Evolutionary conservation across 2,113 vertebrate genomes (phyloP).

Genomic region (Plecotus auritus): DNA sequence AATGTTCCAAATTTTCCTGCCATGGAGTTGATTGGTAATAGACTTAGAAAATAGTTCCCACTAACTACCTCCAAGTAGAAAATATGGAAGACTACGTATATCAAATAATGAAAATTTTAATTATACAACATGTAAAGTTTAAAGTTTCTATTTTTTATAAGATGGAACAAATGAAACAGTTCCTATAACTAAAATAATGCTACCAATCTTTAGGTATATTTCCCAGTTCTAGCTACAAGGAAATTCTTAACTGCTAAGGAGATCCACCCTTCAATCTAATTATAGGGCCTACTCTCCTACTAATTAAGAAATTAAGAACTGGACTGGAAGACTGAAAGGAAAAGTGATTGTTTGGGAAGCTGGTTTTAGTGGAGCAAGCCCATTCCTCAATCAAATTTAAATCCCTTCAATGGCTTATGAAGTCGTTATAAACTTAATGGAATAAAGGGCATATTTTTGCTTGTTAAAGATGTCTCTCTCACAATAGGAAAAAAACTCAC

Average conservation of each 20-base stretch:
- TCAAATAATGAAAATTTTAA: neutral
- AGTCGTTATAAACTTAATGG: neutral
- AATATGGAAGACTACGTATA: neutral
- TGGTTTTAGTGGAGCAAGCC: neutral
- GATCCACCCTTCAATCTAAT: neutral
- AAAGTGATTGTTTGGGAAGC: neutral
- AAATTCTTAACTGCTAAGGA: neutral
- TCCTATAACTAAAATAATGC: neutral
- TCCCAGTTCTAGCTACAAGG: neutral
- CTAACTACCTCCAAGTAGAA: neutral
- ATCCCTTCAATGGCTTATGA: neutral
- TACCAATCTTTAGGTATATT: neutral
- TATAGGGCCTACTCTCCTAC: neutral
- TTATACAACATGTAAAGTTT: neutral
- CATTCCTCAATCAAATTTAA: neutral
- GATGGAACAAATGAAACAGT: neutral
- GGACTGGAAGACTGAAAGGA: neutral
- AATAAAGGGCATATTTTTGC: neutral
- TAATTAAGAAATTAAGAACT: conserved; percentile 20
- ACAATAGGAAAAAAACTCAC: neutral
- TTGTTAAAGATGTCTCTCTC: neutral
- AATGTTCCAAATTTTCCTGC: neutral
- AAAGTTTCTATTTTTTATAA: neutral
- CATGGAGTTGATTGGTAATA: neutral
- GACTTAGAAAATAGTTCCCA: neutral